Conservation (phyloP, 2,113 vertebrate species). For the Oreochromis spilurus region DNA sequence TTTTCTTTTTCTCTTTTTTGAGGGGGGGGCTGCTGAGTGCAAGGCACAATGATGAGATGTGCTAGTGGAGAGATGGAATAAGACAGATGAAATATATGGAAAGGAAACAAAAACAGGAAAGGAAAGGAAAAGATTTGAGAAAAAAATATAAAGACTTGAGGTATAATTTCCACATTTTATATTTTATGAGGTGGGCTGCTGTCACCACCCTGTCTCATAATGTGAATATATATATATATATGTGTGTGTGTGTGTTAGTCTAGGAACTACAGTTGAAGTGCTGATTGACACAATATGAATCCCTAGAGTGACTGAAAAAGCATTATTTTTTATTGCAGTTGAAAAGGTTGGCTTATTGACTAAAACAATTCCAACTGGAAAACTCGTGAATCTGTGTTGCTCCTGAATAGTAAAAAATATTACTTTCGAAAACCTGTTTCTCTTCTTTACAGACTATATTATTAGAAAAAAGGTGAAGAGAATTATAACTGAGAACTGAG, state of each 20-base stretch:
- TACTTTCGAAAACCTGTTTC: neutral
- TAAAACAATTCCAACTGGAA: neutral
- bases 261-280: neutral
- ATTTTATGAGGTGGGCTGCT: neutral
- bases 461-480: neutral
- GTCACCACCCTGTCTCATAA: neutral
- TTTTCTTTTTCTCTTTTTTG: neutral
- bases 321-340: neutral
- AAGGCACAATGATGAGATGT: constrained; percentile 34
- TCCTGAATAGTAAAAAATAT: neutral
- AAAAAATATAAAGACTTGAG: neutral
- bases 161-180: neutral
- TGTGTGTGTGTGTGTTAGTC: neutral
- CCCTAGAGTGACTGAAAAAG: accelerated
- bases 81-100: constrained; percentile 11
- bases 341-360: neutral
- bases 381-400: neutral
- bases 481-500: neutral
- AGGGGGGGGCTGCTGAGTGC: neutral
- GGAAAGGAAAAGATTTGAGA: neutral
- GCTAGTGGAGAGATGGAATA: neutral
- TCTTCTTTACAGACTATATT: neutral
- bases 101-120: neutral
- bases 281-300: neutral
- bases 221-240: neutral